Evolutionary conservation across 1,140 invertebrate genomes (phyloP).

Genomic region (Drosophila melanica): DNA sequence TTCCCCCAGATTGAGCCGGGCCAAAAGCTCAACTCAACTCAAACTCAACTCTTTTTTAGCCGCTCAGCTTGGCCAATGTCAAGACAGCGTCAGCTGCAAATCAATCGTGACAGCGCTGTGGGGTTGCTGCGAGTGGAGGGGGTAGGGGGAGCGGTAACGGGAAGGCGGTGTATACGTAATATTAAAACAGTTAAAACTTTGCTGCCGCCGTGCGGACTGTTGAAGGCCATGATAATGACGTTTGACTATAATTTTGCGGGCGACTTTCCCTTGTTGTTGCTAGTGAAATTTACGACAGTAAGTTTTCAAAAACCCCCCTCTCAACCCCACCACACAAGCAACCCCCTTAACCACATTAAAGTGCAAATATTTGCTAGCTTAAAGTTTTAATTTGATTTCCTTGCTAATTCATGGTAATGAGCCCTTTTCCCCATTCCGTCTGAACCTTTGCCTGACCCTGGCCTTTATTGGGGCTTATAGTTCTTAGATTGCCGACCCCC

Average conservation of each 20-base stretch:
- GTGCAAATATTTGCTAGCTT: constrained; percentile 53
- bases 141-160: background rate
- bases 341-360: constrained; percentile 35
- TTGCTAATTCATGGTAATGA: constrained; percentile 41
- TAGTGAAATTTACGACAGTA: constrained; percentile 39
- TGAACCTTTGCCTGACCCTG: constrained; percentile 12
- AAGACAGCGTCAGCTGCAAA: constrained; percentile 41
- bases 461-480: background rate
- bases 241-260: constrained; percentile 37
- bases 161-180: constrained; percentile 46
- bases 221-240: constrained; percentile 43
- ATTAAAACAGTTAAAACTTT: constrained; percentile 39
- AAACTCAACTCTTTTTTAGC: constrained; percentile 47
- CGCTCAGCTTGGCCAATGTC: constrained; percentile 46
- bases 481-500: background rate
- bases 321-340: background rate
- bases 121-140: background rate
- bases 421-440: background rate
- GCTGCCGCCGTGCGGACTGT: constrained; percentile 28
- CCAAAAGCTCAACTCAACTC: constrained; percentile 25
- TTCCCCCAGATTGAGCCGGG: background rate
- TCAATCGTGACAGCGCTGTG: constrained; percentile 24
- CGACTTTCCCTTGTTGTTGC: constrained; percentile 3
- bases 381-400: constrained; percentile 61
- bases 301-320: constrained; percentile 6